Conservation (phyloP, 2,888 invertebrate species). For the Pinctada fucata region DNA sequence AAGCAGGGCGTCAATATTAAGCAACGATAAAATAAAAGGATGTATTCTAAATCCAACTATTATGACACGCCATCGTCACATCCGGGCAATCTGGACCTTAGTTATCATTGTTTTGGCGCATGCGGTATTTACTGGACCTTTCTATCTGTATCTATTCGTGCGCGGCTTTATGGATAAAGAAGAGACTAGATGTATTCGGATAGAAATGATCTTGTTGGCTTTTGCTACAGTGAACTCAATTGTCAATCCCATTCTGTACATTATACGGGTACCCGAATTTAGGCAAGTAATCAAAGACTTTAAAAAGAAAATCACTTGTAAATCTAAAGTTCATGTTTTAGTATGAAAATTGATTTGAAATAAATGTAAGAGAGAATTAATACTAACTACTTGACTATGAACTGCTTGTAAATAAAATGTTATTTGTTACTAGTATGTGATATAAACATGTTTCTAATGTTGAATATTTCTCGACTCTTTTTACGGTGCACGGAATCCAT, state of each 20-base stretch:
- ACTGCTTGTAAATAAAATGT: too few relatives aligned
- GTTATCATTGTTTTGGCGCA: not conserved
- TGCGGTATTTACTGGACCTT: not conserved
- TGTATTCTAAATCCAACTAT: not conserved
- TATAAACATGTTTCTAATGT: too few relatives aligned
- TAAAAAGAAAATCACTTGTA: too few relatives aligned
- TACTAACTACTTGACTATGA: too few relatives aligned
- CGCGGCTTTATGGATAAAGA: not conserved
- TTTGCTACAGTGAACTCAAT: not conserved
- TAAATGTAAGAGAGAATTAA: too few relatives aligned
- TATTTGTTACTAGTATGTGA: too few relatives aligned
- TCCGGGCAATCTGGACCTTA: not conserved
- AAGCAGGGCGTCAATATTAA: not conserved
- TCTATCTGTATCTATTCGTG: not conserved
- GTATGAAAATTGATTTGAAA: too few relatives aligned
- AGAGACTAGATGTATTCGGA: not conserved
- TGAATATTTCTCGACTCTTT: too few relatives aligned
- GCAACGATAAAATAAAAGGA: not conserved
- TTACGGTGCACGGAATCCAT: too few relatives aligned
- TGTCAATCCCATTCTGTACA: not conserved
- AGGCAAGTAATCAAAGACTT: too few relatives aligned
- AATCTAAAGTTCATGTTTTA: too few relatives aligned
- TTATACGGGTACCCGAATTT: not conserved
- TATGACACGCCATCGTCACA: not conserved
- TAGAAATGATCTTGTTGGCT: not conserved